Conservation (phyloP, 1,140 invertebrate genomes). For the Aphis craccivora region DNA sequence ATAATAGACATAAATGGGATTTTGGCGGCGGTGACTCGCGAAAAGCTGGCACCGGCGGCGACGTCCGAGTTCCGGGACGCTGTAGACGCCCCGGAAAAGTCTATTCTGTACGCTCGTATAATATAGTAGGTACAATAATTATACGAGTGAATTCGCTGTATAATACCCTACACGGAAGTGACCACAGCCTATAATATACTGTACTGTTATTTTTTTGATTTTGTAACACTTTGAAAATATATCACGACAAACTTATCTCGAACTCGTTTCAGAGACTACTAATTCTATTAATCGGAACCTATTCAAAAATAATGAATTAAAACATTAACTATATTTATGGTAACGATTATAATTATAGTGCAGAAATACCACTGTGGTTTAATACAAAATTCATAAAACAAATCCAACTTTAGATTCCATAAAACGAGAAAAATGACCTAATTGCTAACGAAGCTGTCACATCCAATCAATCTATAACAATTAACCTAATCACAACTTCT, state of each 20-base stretch:
- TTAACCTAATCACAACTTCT: too few relatives aligned
- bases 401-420: too few relatives aligned
- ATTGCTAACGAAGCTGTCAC: too few relatives aligned
- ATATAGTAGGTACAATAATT: too few relatives aligned
- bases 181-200: not conserved
- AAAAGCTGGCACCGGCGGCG: not conserved
- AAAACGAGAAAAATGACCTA: too few relatives aligned
- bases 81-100: not conserved
- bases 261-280: not conserved
- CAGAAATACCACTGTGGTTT: too few relatives aligned
- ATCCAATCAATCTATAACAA: too few relatives aligned
- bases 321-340: too few relatives aligned
- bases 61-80: not conserved
- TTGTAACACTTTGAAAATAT: not conserved
- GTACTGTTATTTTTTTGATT: not conserved
- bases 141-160: not conserved
- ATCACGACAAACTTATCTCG: not conserved
- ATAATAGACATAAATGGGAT: not conserved
- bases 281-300: not conserved
- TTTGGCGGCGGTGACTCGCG: not conserved
- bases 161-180: not conserved
- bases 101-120: not conserved
- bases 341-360: too few relatives aligned
- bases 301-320: too few relatives aligned
- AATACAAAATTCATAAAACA: too few relatives aligned